Evolutionary conservation across 2,888 invertebrate genomes (phyloP).

Genomic region (Matsumyia berberina): DNA sequence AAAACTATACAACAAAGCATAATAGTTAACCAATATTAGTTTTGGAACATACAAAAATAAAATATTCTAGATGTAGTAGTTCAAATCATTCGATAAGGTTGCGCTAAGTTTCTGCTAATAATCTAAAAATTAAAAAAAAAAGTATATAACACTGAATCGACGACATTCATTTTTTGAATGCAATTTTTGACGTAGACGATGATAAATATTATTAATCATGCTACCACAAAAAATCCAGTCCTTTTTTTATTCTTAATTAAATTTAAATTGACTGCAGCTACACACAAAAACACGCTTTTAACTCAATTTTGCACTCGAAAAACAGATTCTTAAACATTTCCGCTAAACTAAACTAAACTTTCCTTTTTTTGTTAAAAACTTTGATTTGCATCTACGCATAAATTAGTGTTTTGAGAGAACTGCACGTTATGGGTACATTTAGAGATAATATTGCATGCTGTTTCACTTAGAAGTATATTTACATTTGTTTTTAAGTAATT

Average conservation of each 20-base stretch:
- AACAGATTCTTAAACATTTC: constrained; percentile 27
- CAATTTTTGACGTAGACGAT: constrained; percentile 48
- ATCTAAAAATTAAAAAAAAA: constrained; percentile 23
- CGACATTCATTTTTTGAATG: constrained; percentile 63
- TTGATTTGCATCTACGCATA: constrained; percentile 41
- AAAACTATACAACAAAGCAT: constrained; percentile 46
- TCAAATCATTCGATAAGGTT: constrained; percentile 62
- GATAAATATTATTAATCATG: constrained; percentile 51
- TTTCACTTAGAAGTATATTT: background rate
- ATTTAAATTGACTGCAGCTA: constrained; percentile 59
- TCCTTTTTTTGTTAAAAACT: constrained; percentile 13
- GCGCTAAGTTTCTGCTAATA: constrained; percentile 76
- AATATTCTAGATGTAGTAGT: constrained; percentile 64
- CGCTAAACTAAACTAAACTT: constrained; percentile 34
- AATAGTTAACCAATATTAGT: constrained; percentile 51
- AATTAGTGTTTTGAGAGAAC: constrained; percentile 19
- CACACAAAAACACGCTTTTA: constrained; percentile 66
- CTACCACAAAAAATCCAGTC: constrained; percentile 55
- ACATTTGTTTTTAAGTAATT: constrained; percentile 31
- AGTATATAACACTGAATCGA: constrained; percentile 36
- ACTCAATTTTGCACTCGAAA: constrained; percentile 65
- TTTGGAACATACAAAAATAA: constrained; percentile 40
- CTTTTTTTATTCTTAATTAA: constrained; percentile 40
- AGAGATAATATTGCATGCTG: constrained; percentile 59
- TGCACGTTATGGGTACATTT: constrained; percentile 57